These are phyloP conservation scores for Oceanodroma leucorhoa DNA, from an alignment of 2,797 vertebrate species.

Conservation along the genomic window DNA sequence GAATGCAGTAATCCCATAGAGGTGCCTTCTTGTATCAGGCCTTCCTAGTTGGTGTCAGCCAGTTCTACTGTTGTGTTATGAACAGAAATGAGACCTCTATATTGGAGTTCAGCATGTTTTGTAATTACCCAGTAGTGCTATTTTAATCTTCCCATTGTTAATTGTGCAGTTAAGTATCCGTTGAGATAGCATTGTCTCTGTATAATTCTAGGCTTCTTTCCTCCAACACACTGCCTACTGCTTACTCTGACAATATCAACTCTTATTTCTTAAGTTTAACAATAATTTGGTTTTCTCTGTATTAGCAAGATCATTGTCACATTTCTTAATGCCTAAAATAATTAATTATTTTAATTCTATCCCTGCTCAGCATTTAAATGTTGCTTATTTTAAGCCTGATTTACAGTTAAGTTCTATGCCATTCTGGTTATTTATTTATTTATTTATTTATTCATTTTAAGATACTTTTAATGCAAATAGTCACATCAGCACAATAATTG, in stretches of 20 bases:
- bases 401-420: neutral
- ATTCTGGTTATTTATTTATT: neutral
- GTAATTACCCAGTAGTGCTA: neutral
- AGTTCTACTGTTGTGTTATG: neutral
- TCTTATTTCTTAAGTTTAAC: neutral
- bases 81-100: neutral
- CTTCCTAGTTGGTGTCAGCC: neutral
- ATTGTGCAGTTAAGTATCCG: neutral
- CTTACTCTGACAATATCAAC: neutral
- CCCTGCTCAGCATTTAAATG: fast-evolving
- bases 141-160: neutral
- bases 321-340: neutral
- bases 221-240: neutral
- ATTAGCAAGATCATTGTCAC: neutral
- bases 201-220: neutral
- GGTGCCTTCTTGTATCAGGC: neutral
- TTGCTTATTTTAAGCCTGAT: neutral
- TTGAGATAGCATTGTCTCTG: neutral
- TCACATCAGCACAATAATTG: neutral
- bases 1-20: neutral
- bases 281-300: neutral
- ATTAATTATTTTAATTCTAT: neutral
- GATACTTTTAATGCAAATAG: neutral
- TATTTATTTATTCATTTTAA: neutral
- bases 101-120: neutral